These are phyloP conservation scores for Psilopogon haemacephalus DNA, from an alignment of 2,113 vertebrate genomes.

Conservation along the genomic window DNA sequence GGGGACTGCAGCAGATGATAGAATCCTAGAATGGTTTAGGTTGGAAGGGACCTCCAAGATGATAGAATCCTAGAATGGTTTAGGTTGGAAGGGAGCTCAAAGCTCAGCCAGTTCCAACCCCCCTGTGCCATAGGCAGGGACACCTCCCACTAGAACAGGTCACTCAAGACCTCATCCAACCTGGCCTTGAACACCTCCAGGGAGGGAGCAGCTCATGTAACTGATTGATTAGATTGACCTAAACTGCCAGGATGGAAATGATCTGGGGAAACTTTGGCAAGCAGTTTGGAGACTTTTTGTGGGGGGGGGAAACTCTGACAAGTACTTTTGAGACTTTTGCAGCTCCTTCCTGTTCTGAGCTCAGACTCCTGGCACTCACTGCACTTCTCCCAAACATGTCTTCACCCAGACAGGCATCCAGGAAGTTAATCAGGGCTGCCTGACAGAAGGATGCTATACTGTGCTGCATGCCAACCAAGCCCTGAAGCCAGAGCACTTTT, in stretches of 20 bases:
- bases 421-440: slow-evolving; percentile 39
- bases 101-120: no score
- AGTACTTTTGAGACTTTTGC: background rate
- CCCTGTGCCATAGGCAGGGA: no score
- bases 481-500: slow-evolving; percentile 20
- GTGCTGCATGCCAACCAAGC: slow-evolving; percentile 34
- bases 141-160: no score
- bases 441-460: slow-evolving; percentile 35
- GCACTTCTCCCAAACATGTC: slow-evolving; percentile 22
- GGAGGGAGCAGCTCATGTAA: background rate
- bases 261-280: background rate
- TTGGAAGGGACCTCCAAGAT: no score
- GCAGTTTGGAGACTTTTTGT: no score
- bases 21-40: no score
- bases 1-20: no score
- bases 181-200: no score
- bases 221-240: background rate
- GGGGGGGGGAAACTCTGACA: background rate
- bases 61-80: no score
- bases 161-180: no score
- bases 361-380: background rate
- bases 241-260: background rate
- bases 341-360: slow-evolving; percentile 4
- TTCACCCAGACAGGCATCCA: slow-evolving; percentile 23
- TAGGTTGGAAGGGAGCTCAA: no score